phyloP scores from a whole-genome alignment of 2,797 vertebrate species.

The Sphenopsis melanotis region DNA sequence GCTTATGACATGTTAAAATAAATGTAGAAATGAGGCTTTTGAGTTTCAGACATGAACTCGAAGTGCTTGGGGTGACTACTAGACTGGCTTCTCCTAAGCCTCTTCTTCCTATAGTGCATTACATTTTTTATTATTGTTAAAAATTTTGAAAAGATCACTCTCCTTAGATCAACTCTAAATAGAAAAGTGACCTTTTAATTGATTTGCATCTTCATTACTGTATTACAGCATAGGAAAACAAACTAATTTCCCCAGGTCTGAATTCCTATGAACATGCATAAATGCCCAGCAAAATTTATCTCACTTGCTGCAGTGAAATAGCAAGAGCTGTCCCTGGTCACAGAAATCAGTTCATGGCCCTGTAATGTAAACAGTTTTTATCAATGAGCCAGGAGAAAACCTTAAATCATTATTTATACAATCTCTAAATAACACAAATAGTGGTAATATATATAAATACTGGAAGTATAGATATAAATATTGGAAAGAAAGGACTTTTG shows the following conservation, averaged over 20 bases:
- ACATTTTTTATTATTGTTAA: not conserved
- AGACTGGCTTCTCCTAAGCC: not conserved
- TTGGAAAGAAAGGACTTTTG: not conserved
- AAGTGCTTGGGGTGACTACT: not conserved
- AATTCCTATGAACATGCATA: not conserved
- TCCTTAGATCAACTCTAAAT: not conserved
- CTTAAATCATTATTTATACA: conserved; percentile 25
- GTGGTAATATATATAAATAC: conserved; percentile 12
- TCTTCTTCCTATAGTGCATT: not conserved
- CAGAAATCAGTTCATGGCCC: conserved; percentile 6
- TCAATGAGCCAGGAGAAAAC: conserved; percentile 23
- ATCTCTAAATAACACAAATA: conserved; percentile 11
- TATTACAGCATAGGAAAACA: not conserved
- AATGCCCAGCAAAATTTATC: not conserved
- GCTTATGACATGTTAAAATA: not conserved
- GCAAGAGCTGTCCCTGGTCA: not conserved
- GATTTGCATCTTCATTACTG: not conserved
- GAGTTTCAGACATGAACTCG: not conserved
- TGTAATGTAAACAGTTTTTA: conserved; percentile 36
- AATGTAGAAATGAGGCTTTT: not conserved
- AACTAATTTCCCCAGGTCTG: not conserved
- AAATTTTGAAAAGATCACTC: not conserved
- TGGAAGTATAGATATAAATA: conserved; percentile 11
- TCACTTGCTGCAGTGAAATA: not conserved
- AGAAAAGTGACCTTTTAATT: not conserved